Conservation (phyloP, 2,113 vertebrate genomes). For the Sclerurus mexicanus region DNA sequence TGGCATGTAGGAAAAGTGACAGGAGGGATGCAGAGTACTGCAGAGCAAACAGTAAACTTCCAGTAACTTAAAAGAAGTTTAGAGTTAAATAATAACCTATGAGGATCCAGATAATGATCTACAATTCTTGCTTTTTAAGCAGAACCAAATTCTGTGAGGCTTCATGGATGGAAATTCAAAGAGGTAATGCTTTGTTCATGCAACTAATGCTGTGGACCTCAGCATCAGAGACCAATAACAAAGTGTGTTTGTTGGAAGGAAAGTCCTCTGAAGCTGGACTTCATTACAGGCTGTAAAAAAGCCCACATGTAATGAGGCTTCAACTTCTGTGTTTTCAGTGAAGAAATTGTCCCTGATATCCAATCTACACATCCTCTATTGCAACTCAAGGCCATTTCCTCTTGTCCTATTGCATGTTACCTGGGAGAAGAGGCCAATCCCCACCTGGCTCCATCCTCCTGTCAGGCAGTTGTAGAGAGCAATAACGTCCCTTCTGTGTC, state of each 20-base stretch:
- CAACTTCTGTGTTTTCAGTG: neutral
- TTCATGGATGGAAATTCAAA: neutral
- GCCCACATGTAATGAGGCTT: neutral
- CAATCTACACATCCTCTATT: neutral
- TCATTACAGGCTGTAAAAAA: neutral
- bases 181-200: neutral
- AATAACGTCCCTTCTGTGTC: accelerated
- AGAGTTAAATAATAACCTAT: neutral
- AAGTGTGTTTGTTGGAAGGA: neutral
- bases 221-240: neutral
- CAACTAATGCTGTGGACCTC: neutral
- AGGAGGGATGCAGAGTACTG: neutral
- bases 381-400: neutral
- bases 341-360: neutral
- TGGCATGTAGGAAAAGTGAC: neutral
- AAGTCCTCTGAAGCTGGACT: neutral
- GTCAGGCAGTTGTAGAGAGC: too few species aligned
- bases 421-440: neutral
- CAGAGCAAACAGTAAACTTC: neutral
- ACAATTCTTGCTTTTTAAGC: neutral
- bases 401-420: neutral
- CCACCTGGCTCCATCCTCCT: accelerated
- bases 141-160: neutral
- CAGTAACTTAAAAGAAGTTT: neutral
- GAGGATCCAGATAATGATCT: neutral